These are phyloP conservation scores for Lasioglossum marginatum DNA, from an alignment of 2,888 invertebrate genomes.

Conservation along the genomic window DNA sequence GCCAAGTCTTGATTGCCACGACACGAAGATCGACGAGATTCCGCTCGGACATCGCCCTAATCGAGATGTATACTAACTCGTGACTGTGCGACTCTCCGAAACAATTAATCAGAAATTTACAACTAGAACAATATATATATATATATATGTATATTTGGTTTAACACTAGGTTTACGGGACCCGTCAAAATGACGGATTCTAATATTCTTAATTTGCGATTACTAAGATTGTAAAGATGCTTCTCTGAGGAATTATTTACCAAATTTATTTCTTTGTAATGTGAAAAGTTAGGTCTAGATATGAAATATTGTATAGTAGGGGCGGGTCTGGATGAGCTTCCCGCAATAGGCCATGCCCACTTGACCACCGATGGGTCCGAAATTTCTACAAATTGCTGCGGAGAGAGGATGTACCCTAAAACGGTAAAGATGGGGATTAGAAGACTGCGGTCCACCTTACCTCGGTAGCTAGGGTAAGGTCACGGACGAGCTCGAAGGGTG, in stretches of 20 bases:
- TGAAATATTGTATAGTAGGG: no score
- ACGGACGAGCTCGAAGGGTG: constrained; percentile 29
- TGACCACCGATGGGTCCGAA: background rate
- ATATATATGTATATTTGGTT: no score
- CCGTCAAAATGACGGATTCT: no score
- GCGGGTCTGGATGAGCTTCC: background rate
- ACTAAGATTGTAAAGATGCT: no score
- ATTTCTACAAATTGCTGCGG: background rate
- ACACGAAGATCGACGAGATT: background rate
- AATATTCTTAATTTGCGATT: no score
- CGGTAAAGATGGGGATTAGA: background rate
- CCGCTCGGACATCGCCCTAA: background rate
- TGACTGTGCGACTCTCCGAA: background rate
- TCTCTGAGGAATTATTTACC: no score
- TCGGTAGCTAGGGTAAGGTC: background rate
- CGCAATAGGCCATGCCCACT: background rate
- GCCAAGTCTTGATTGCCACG: background rate
- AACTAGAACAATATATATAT: background rate
- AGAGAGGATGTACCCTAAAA: background rate
- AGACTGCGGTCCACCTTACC: background rate
- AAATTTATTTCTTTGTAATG: no score
- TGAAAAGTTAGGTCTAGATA: no score
- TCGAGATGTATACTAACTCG: background rate
- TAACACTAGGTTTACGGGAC: no score
- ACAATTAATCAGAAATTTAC: no score